Evolutionary conservation across 1,140 invertebrate genomes (phyloP).

Genomic region (Geopemphigus sp.): DNA sequence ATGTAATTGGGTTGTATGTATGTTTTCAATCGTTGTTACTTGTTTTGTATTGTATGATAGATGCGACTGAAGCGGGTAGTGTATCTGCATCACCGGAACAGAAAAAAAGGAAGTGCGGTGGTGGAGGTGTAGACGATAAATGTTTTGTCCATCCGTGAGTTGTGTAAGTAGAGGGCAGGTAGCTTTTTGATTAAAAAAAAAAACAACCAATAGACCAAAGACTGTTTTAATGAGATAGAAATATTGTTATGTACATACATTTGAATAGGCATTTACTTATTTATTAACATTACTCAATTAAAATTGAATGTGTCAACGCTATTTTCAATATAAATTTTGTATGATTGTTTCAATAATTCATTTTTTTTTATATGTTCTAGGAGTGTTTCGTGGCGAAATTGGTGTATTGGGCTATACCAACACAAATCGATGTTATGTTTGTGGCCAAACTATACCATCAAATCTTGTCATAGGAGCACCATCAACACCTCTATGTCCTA

Average conservation of each 20-base stretch:
- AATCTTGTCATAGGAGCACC: conserved; percentile 47
- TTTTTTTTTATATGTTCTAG: conserved; percentile 51
- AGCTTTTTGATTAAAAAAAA: conserved; percentile 47
- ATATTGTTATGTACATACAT: conserved; percentile 47
- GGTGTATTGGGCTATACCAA: conserved; percentile 53
- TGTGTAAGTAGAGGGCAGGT: conserved; percentile 41
- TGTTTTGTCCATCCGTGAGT: conserved; percentile 45
- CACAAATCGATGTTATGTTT: conserved; percentile 66
- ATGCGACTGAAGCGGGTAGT: conserved; percentile 47
- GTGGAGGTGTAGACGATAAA: conserved; percentile 38
- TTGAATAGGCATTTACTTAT: conserved; percentile 43
- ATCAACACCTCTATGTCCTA: conserved; percentile 41
- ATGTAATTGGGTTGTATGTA: conserved; percentile 28
- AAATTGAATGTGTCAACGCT: conserved; percentile 7
- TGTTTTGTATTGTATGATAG: conserved; percentile 48
- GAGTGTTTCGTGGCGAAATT: conserved; percentile 55
- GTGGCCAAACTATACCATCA: conserved; percentile 62
- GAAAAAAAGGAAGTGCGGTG: conserved; percentile 49
- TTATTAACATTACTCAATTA: background rate
- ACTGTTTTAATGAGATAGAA: conserved; percentile 48
- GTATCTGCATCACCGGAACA: conserved; percentile 46
- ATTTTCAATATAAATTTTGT: conserved; percentile 16
- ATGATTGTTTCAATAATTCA: background rate
- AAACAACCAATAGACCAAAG: background rate
- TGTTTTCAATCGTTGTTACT: conserved; percentile 43